phyloP scores from a whole-genome alignment of 2,888 invertebrate species.

The Crossocerus cetratus region DNA sequence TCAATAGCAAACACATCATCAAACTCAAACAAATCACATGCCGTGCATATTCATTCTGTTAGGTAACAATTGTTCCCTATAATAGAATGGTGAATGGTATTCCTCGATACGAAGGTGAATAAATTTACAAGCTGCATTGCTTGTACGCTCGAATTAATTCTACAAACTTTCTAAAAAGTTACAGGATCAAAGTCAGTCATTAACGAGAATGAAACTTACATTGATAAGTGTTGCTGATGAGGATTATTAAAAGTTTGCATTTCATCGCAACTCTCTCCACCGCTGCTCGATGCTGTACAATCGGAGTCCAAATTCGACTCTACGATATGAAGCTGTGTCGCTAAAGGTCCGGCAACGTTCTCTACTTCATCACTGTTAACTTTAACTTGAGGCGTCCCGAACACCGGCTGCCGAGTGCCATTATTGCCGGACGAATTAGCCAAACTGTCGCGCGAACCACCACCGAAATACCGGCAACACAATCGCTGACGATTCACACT shows the following conservation, averaged over 20 bases:
- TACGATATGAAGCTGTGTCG: conserved; percentile 85
- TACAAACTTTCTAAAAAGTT: neutral
- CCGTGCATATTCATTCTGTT: neutral
- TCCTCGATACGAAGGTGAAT: no score
- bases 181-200: conserved; percentile 11
- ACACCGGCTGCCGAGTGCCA: conserved; percentile 67
- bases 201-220: conserved; percentile 81
- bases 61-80: no score
- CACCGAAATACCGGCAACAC: conserved; percentile 78
- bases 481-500: conserved; percentile 70
- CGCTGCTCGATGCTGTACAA: conserved; percentile 95
- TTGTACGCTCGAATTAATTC: no score
- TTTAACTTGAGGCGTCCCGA: conserved; percentile 70
- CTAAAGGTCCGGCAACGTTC: conserved; percentile 85
- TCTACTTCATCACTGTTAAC: conserved; percentile 80
- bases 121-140: no score
- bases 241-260: conserved; percentile 87
- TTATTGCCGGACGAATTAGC: conserved; percentile 47
- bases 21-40: neutral
- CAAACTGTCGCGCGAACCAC: conserved; percentile 76
- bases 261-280: conserved; percentile 96
- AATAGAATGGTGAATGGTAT: no score
- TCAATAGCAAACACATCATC: neutral
- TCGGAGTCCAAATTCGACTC: conserved; percentile 92
- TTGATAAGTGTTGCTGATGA: conserved; percentile 85